Percentiles rank a stretch among this genome's conserved stretches.
Conservation (phyloP, 2,113 vertebrate species). For the Ia io region DNA sequence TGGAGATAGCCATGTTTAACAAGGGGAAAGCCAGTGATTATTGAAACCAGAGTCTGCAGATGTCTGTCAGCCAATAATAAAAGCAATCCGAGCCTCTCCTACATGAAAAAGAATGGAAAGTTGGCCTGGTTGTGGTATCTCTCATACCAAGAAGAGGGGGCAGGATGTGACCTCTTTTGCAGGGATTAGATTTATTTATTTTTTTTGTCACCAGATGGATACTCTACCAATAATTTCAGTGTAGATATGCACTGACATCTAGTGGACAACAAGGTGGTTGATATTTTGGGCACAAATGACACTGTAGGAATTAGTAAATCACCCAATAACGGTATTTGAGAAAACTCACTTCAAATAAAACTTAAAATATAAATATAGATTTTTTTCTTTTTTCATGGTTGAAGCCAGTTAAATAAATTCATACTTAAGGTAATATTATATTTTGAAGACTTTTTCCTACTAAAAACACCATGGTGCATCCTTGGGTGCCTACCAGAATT, state of each 20-base stretch:
- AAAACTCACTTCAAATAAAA: not conserved
- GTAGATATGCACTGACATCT: conserved; percentile 78
- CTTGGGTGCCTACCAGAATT: not conserved
- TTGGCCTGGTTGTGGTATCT: not conserved
- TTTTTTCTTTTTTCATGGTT: not conserved
- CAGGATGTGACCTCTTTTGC: not conserved
- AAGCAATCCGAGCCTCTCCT: not conserved
- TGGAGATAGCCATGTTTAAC: not conserved
- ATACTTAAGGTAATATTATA: not conserved
- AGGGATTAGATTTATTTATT: conserved; percentile 6
- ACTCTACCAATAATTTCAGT: not conserved
- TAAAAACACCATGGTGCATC: not conserved
- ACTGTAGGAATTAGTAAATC: not conserved
- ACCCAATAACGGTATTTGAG: not conserved
- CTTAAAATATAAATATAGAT: not conserved
- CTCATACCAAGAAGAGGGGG: not conserved
- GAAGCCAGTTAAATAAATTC: not conserved
- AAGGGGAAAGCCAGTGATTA: conserved; percentile 28
- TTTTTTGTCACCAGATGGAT: conserved; percentile 79
- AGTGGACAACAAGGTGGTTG: conserved; percentile 59
- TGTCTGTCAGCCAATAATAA: not conserved
- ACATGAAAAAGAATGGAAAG: not conserved
- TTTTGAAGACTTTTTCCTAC: not conserved
- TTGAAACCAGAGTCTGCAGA: not conserved
- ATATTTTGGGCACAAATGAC: not conserved